Evolutionary conservation across 1,140 invertebrate species (phyloP).

Genomic region (Brachionus koreanus): DNA sequence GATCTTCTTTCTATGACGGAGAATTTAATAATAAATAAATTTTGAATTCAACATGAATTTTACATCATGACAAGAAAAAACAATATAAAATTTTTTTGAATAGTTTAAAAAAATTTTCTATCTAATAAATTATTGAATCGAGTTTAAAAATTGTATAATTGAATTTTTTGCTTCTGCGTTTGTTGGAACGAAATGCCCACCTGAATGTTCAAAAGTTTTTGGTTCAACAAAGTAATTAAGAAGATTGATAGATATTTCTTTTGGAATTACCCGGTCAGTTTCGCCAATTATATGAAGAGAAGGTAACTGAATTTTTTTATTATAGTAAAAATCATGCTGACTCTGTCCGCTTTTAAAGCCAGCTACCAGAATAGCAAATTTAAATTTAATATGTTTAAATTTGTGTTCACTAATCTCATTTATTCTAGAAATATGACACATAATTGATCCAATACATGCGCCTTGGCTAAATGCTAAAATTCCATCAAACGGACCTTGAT

Average conservation of each 20-base stretch:
- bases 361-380: constrained; percentile 43
- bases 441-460: constrained; percentile 38
- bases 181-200: constrained; percentile 35
- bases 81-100: not conserved
- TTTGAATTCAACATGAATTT: not conserved
- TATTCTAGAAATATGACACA: not conserved
- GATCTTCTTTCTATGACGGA: no score
- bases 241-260: not conserved
- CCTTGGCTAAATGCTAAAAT: constrained; percentile 45
- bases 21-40: not conserved
- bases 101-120: not conserved
- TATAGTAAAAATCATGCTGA: not conserved
- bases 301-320: constrained; percentile 25
- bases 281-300: constrained; percentile 34
- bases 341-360: constrained; percentile 43
- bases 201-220: constrained; percentile 22
- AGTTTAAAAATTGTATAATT: not conserved
- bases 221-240: constrained; percentile 10
- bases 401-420: not conserved
- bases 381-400: constrained; percentile 33
- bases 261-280: constrained; percentile 21
- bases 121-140: not conserved
- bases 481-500: constrained; percentile 35
- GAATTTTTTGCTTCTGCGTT: constrained; percentile 23
- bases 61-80: not conserved